Evolutionary conservation across 2,797 vertebrate genomes (phyloP).

Genomic region (Telmatherina bonti): DNA sequence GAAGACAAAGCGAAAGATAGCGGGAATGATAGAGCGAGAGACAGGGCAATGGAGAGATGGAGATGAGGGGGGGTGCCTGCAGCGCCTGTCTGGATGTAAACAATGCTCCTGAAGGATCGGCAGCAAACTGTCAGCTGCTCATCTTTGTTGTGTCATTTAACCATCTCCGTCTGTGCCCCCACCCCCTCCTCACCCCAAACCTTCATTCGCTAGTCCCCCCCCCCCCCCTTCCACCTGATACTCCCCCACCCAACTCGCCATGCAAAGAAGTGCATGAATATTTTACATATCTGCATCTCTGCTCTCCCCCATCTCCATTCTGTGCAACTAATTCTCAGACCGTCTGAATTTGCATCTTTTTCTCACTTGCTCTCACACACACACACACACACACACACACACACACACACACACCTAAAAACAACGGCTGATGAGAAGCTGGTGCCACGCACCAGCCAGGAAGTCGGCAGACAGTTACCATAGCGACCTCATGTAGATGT

Average conservation of each 20-base stretch:
- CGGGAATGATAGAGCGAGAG: constrained; percentile 76
- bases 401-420: constrained; percentile 23
- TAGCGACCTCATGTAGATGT: constrained; percentile 89
- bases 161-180: constrained; percentile 74
- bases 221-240: constrained; percentile 59
- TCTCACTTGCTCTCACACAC: constrained; percentile 72
- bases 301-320: constrained; percentile 82
- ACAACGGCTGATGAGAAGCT: constrained; percentile 63
- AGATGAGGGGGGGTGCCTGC: constrained; percentile 84
- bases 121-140: constrained; percentile 94
- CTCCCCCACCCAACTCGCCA: constrained; percentile 68
- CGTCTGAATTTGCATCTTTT: constrained; percentile 97
- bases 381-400: constrained; percentile 8
- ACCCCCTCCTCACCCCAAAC: constrained; percentile 28
- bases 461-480: constrained; percentile 91
- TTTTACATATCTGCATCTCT: constrained; percentile 97
- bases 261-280: constrained; percentile 94
- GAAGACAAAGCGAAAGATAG: constrained; percentile 79
- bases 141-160: constrained; percentile 99
- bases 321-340: constrained; percentile 98
- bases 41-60: constrained; percentile 76
- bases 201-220: constrained; percentile 37
- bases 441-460: constrained; percentile 84
- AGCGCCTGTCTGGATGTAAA: constrained; percentile 93
- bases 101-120: constrained; percentile 93